Evolutionary conservation across 2,888 invertebrate species (phyloP), one percentile per base, ranked within the genome.

Genomic region (Syrista parreyssii): DNA sequence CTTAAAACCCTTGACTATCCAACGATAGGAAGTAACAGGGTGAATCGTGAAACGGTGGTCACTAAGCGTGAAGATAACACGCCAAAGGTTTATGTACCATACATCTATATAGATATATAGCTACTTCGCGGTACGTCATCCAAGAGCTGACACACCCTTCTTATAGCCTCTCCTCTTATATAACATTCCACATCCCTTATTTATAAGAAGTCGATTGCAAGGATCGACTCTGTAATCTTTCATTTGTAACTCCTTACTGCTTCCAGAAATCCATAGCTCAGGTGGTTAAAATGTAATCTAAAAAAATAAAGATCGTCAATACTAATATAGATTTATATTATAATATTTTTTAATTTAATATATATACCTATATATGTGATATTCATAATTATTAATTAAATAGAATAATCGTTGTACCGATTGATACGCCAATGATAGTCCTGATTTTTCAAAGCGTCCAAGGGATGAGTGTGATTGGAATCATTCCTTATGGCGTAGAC

Each of bases 61-160:
- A 33, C 71, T 30, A 31, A 71, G 32, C 71, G 71, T 71, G 71
- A 71, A 71, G 71, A 71, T 71, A 71, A 71, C 71, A 55, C 23
- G 23, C 23, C 55, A 55, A 6, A 55, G 55, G 55, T 23, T 55
- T 9, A 55, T 55, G 23, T 55, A 55, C 55, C 55, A 55, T 55
- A 55, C 23, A 55, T 15, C 55, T 9, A 55, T 23, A 55, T 55
- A 55, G 9, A 55, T 55, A 55, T 55, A 55, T 55, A 23, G 55
- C 55, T 55, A 23, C 55, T 55, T 55, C 23, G 55, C 55, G 9
- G 23, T 55, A 55, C 55, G 55, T 55, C 55, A 55, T 55, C 55
- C 55, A 55, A 23, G 55, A 40, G 15, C 15, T 15, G 40, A 40
- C 40, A 15, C 40, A 40, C 23, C 23, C 9, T 55, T 55, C 23